A percentile compares a stretch with the other conserved stretches of the same genome.
These are phyloP conservation scores for Lissocephala sabroskyi DNA, from an alignment of 2,888 invertebrate species.

Conservation along the genomic window DNA sequence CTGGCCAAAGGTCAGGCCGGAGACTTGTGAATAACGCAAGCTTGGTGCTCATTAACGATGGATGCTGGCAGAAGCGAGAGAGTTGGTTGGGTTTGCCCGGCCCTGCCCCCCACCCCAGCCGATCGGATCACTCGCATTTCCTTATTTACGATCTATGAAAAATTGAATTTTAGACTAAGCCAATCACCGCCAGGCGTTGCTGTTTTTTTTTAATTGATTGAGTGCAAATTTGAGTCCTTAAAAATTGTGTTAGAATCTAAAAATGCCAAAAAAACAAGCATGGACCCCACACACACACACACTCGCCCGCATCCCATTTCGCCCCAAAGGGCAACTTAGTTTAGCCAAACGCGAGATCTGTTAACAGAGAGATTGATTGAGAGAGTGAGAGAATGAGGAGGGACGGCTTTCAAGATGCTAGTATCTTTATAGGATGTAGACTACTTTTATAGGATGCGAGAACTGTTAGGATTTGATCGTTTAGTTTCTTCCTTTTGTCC, in stretches of 20 bases:
- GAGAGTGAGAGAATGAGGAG: no score
- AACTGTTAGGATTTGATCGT: no score
- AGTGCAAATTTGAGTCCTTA: background rate
- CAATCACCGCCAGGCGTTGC: no score
- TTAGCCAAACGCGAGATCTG: no score
- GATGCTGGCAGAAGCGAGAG: constrained; percentile 14
- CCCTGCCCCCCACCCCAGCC: constrained; percentile 16
- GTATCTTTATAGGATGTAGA: constrained; percentile 54
- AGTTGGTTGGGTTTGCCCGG: no score
- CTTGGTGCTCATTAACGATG: constrained; percentile 39
- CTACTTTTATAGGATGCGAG: no score
- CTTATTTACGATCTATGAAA: constrained; percentile 26
- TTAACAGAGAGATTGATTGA: no score
- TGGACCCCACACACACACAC: no score
- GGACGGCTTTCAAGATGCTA: constrained; percentile 51
- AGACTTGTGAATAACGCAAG: constrained; percentile 43
- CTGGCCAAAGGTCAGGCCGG: constrained; percentile 54
- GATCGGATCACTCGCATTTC: constrained; percentile 16
- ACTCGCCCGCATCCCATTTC: no score
- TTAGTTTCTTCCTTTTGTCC: constrained; percentile 30
- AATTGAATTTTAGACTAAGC: constrained; percentile 23
- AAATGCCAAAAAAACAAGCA: constrained; percentile 10
- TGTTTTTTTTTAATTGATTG: no score
- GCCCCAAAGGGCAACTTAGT: no score
- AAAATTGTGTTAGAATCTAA: constrained; percentile 9